These are phyloP conservation scores for Drosophila nannoptera DNA, from an alignment of 1,140 invertebrate genomes.

Conservation along the genomic window DNA sequence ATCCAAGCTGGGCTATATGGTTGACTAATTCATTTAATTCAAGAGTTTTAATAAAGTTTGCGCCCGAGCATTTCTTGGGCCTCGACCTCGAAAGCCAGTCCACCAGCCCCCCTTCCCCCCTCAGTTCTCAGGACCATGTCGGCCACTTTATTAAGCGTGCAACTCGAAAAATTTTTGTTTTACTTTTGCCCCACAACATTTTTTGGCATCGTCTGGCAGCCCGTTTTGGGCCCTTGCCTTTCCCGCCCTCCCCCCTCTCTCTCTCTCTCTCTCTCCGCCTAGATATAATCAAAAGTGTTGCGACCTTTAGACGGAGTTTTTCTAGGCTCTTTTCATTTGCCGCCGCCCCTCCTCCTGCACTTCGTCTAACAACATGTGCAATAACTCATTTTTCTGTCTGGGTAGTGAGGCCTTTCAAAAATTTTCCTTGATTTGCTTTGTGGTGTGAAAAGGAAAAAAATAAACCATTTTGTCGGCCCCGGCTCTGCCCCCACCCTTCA, in stretches of 20 bases:
- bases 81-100: constrained; percentile 30
- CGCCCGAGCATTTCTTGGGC: constrained; percentile 63
- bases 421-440: constrained; percentile 74
- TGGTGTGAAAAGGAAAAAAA: constrained; percentile 58
- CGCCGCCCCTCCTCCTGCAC: neutral
- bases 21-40: constrained; percentile 78
- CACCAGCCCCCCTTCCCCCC: constrained; percentile 4
- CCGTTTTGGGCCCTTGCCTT: constrained; percentile 43
- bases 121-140: constrained; percentile 23
- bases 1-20: constrained; percentile 66
- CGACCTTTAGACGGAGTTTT: constrained; percentile 45
- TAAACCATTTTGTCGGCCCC: constrained; percentile 36
- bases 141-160: constrained; percentile 73
- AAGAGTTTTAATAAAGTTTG: constrained; percentile 78
- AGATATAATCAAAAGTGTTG: constrained; percentile 75
- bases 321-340: constrained; percentile 30
- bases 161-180: constrained; percentile 61
- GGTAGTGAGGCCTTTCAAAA: constrained; percentile 52
- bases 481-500: neutral
- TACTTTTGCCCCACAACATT: constrained; percentile 17
- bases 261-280: constrained; percentile 40
- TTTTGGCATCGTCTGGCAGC: constrained; percentile 43
- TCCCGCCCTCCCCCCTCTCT: constrained; percentile 21
- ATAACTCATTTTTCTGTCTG: constrained; percentile 68
- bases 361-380: constrained; percentile 54